Evolutionary conservation across 2,797 vertebrate genomes (phyloP).

Genomic region (Platyrinchus mystaceus): DNA sequence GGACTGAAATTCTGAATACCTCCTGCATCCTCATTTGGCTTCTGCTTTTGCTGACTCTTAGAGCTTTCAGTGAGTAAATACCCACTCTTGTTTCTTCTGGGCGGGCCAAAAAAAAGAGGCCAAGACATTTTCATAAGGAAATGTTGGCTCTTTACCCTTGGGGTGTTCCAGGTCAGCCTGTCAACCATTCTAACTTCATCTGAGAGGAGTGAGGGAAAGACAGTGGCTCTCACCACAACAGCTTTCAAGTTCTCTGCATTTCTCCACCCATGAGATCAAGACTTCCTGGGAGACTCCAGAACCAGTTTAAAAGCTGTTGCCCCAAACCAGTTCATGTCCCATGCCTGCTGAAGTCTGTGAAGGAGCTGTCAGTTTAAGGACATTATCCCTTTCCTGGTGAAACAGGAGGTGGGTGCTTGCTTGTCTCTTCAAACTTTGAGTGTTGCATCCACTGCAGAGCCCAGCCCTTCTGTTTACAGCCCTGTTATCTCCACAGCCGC

Average conservation of each 20-base stretch:
- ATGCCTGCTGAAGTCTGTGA: background rate
- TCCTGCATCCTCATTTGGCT: background rate
- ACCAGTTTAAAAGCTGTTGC: background rate
- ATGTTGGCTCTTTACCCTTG: background rate
- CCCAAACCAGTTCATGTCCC: background rate
- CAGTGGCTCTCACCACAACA: background rate
- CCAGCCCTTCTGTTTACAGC: constrained; percentile 32
- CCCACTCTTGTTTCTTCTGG: background rate
- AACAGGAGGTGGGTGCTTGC: background rate
- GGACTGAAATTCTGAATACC: background rate
- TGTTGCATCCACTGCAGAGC: background rate
- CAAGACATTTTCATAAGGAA: background rate
- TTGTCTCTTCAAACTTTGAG: background rate
- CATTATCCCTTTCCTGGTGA: background rate
- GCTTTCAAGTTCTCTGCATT: background rate
- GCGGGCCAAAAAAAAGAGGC: background rate
- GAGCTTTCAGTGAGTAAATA: background rate
- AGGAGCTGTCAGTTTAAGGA: background rate
- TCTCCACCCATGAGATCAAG: background rate
- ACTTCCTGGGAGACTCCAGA: background rate
- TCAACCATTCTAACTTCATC: background rate
- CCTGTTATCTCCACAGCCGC: constrained; percentile 23
- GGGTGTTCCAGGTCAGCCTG: background rate
- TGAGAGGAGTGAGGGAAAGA: background rate
- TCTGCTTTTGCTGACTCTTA: background rate